Evolutionary conservation across 2,888 invertebrate genomes (phyloP).

Genomic region (Agrochola litura): DNA sequence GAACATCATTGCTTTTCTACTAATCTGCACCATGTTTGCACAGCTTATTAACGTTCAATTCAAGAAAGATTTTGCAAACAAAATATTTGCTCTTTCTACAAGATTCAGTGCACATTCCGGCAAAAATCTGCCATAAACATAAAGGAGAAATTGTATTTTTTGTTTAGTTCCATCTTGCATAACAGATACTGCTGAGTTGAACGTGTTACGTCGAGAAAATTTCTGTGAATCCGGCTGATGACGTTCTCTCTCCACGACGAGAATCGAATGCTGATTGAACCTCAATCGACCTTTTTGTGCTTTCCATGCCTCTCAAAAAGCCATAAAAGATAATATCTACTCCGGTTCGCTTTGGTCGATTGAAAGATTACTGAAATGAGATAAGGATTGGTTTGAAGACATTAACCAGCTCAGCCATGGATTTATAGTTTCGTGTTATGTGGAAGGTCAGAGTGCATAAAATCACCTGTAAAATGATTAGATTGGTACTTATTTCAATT

Average conservation of each 20-base stretch:
- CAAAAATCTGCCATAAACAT: constrained; percentile 7
- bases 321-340: constrained; percentile 26
- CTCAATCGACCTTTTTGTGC: constrained; percentile 39
- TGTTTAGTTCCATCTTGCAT: constrained; percentile 31
- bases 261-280: constrained; percentile 39
- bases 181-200: constrained; percentile 22
- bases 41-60: not conserved
- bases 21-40: constrained; percentile 3
- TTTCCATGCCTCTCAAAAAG: constrained; percentile 51
- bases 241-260: constrained; percentile 20
- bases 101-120: not conserved
- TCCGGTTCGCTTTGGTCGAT: constrained; percentile 42
- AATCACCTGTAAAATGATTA: constrained; percentile 16
- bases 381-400: constrained; percentile 32
- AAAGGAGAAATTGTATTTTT: constrained; percentile 29
- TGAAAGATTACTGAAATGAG: constrained; percentile 29
- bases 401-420: constrained; percentile 11
- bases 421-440: constrained; percentile 10
- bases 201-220: constrained; percentile 21
- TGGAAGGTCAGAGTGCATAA: constrained; percentile 22
- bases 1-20: constrained; percentile 34
- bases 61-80: not conserved
- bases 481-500: constrained; percentile 33
- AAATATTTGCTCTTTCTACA: not conserved
- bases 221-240: constrained; percentile 23